Evolutionary conservation across 2,797 vertebrate genomes (phyloP).

Genomic region (Acrossocheilus wenchowensis): DNA sequence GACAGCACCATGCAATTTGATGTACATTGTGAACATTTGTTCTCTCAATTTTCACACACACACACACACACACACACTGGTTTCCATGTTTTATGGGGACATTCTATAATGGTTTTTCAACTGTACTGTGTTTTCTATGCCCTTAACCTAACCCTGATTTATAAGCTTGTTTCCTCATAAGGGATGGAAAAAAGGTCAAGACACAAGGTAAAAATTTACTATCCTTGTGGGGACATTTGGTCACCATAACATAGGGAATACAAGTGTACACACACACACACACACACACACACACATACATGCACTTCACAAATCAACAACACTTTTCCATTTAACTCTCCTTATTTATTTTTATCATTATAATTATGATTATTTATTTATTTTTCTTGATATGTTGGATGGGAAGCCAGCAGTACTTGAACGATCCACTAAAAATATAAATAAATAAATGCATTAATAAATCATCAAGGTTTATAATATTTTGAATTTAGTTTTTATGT

Average conservation of each 20-base stretch:
- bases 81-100: background rate
- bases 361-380: background rate
- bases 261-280: background rate
- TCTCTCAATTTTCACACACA: background rate
- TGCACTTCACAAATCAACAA: background rate
- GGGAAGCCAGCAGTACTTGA: no score
- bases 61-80: background rate
- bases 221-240: background rate
- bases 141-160: background rate
- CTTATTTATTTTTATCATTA: background rate
- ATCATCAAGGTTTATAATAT: background rate
- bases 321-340: background rate
- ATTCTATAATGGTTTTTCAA: background rate
- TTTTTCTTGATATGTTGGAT: background rate
- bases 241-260: background rate
- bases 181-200: background rate
- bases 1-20: slow-evolving; percentile 50
- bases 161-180: background rate
- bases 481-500: background rate
- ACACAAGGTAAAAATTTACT: background rate
- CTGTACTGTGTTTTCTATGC: background rate
- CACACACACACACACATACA: background rate
- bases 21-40: background rate
- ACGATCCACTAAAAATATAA: background rate
- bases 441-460: background rate